A percentile compares a stretch with the other conserved stretches of the same genome.
Evolutionary conservation across 2,888 invertebrate species (phyloP).

Genomic region (Stomorhina lunata): DNA sequence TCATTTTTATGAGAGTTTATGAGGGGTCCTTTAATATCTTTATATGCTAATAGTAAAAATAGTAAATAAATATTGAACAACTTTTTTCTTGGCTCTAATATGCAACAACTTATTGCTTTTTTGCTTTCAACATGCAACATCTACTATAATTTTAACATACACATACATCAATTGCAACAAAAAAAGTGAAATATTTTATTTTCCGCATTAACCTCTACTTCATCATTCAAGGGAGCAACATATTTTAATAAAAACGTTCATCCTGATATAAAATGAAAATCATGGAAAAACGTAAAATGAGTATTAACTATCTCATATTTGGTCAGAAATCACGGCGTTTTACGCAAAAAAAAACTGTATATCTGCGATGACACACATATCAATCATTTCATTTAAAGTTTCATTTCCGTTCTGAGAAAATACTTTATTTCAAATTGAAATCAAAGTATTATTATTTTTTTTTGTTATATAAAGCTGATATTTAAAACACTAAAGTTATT

Average conservation of each 20-base stretch:
- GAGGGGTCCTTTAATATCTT: background rate
- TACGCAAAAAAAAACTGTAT: background rate
- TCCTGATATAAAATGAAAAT: background rate
- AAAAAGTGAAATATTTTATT: conserved; percentile 24
- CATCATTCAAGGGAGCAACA: background rate
- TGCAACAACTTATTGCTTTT: background rate
- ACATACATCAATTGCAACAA: background rate
- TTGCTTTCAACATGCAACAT: background rate
- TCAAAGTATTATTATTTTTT: background rate
- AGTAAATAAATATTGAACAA: conserved; percentile 7
- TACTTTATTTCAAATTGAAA: background rate
- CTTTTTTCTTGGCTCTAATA: background rate
- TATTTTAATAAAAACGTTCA: background rate
- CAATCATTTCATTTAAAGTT: conserved; percentile 4
- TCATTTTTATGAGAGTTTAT: background rate
- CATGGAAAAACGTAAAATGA: background rate
- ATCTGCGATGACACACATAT: background rate
- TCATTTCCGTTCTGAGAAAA: background rate
- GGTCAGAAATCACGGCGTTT: background rate
- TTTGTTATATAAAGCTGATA: background rate
- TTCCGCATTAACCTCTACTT: conserved; percentile 12
- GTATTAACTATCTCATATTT: background rate
- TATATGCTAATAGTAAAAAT: background rate
- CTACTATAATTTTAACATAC: background rate
- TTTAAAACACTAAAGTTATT: background rate